Base-by-base conservation (phyloP, 2,113 vertebrate genomes). In the Electrona antarctica region DNA sequence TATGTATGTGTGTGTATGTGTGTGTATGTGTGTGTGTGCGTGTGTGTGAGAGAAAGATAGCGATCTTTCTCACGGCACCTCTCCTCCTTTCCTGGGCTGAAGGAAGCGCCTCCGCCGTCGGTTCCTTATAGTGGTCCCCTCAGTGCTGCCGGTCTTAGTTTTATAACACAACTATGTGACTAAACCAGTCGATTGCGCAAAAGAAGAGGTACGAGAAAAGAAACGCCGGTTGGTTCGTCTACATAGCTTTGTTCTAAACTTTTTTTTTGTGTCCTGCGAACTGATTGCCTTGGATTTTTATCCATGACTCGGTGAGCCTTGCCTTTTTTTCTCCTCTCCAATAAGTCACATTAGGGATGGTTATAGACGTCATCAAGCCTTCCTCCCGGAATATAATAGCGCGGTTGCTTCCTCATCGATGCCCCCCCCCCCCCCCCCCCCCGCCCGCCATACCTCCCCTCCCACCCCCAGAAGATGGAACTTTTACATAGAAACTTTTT, bases 301-400 rank as follows among this genome's bases (percentile, higher is more conserved):
- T 98, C 95, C 93, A 93, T 93, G 95, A 90, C 94, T 94, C 92
- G 89, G 21, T 92, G 93, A 94, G 93, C 93, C 90, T 93, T 93
- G 91, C 93, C 90, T 91, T 93, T 87, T 91, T 91, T 93, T 92
- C 93, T 94, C 90, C 93, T 91, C 93, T 92, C 85, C 88, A 87
- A 92, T 89, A 93, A 93, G 95, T 97, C 96, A 96, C 96, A 96
- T 94, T 97, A 98, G 97, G 95, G 94, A 97, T 96, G 95, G 33
- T 89, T 94, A 96, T 93, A 95, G 96, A 99, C 97, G 97, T 99
- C 97, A 98, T 95, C 95, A 96, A 91, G 91, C 93, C 93, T 95
- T 96, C 96, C 97, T 98, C 95, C 96, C 95, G 97, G 96, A 97
- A 95, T 95, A 95, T 92, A 93, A 94, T 93, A 93, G 94, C 94